Percentiles rank a stretch among this genome's conserved stretches.
These are phyloP conservation scores for Takifugu flavidus DNA, from an alignment of 2,113 vertebrate genomes.

Conservation along the genomic window DNA sequence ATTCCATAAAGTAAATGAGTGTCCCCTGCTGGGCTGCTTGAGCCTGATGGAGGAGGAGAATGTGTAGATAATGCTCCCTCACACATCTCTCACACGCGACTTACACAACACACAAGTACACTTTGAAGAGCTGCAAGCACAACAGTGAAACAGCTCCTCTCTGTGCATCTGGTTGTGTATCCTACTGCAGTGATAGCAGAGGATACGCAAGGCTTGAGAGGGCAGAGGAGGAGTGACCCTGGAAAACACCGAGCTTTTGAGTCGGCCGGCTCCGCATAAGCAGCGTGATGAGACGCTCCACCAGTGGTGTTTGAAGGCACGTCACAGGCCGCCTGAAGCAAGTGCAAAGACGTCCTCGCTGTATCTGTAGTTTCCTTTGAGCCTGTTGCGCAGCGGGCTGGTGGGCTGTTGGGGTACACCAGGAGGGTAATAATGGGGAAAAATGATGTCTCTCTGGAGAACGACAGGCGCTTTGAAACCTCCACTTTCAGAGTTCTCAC, in stretches of 20 bases:
- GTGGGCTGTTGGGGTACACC: neutral
- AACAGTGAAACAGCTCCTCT: slow-evolving; percentile 35
- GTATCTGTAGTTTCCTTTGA: slow-evolving; percentile 51
- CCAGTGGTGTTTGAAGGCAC: slow-evolving; percentile 58
- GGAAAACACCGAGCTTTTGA: slow-evolving; percentile 43
- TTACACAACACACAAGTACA: slow-evolving; percentile 55
- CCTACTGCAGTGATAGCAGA: slow-evolving; percentile 5
- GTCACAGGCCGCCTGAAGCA: slow-evolving; percentile 31
- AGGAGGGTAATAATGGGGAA: slow-evolving; percentile 47
- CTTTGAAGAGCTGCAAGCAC: slow-evolving; percentile 36
- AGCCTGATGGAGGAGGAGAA: slow-evolving; percentile 64
- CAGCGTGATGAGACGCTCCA: slow-evolving; percentile 47
- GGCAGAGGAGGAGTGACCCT: slow-evolving; percentile 50
- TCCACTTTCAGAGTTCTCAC: slow-evolving; percentile 38
- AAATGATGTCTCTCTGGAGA: slow-evolving; percentile 61
- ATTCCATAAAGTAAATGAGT: slow-evolving; percentile 75
- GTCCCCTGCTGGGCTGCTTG: slow-evolving; percentile 66
- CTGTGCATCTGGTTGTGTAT: slow-evolving; percentile 16
- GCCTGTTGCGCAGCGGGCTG: slow-evolving; percentile 35
- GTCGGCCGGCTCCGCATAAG: slow-evolving; percentile 40
- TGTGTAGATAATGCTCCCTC: slow-evolving; percentile 44
- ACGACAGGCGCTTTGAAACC: slow-evolving; percentile 50
- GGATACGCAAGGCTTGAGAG: slow-evolving; percentile 16
- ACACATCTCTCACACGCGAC: slow-evolving; percentile 49
- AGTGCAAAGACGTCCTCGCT: slow-evolving; percentile 31